Percentiles rank a stretch among this genome's conserved stretches.
Conservation (phyloP, 2,113 vertebrate genomes). For the Psettodes erumei region DNA sequence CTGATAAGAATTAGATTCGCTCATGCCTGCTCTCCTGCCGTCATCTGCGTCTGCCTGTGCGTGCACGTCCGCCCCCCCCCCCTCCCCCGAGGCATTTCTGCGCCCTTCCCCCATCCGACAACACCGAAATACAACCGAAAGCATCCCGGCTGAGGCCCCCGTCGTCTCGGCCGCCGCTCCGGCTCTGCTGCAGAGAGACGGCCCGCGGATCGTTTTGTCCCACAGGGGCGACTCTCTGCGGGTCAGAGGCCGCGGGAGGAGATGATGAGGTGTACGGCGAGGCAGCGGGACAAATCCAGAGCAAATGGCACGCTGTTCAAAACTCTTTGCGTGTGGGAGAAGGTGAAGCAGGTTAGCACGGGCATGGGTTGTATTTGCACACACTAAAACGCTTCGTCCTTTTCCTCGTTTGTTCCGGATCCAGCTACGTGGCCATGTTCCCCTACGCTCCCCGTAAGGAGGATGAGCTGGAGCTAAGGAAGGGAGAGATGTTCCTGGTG, state of each 20-base stretch:
- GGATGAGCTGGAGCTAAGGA: conserved; percentile 95
- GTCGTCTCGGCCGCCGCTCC: conserved; percentile 11
- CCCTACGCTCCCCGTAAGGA: conserved; percentile 96
- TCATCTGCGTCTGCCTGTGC: conserved; percentile 46
- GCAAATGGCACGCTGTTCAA: conserved; percentile 30
- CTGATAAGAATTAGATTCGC: conserved; percentile 70
- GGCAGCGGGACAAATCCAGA: conserved; percentile 18
- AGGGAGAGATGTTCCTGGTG: conserved; percentile 98
- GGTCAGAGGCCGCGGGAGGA: conserved; percentile 42
- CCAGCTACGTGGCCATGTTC: conserved; percentile 90
- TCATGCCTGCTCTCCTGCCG: conserved; percentile 20
- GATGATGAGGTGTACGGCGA: conserved; percentile 43
- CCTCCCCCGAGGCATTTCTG: conserved; percentile 39
- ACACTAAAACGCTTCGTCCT: no score
- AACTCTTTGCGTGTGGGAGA: background rate
- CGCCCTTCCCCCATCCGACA: conserved; percentile 19
- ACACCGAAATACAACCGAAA: conserved; percentile 38
- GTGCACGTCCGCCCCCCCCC: conserved; percentile 52
- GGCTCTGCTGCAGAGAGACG: conserved; percentile 34
- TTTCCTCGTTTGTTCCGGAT: conserved; percentile 19
- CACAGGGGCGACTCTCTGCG: conserved; percentile 47
- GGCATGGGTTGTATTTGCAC: background rate
- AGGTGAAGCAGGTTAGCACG: background rate
- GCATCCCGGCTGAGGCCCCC: conserved; percentile 57
- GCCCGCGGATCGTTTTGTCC: conserved; percentile 58